Conservation (phyloP, 2,888 invertebrate species). For the Hyles lineata region DNA sequence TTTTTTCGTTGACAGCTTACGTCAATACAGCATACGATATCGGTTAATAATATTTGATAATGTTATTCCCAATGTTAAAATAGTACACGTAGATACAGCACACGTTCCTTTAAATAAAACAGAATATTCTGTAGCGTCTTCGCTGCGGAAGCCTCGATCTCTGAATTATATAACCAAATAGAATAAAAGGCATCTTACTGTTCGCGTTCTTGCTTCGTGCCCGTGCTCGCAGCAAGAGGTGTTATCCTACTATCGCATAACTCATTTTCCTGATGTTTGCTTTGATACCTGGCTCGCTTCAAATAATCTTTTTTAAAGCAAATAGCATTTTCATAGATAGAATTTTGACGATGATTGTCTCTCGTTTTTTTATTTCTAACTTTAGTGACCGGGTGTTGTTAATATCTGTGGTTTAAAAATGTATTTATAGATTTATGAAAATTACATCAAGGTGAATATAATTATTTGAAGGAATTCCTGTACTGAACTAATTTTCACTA, state of each 20-base stretch:
- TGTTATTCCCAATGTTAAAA: no score
- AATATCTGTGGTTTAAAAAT: no score
- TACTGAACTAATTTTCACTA: no score
- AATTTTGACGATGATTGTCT: no score
- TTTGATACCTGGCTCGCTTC: background rate
- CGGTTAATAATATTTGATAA: no score
- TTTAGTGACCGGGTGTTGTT: no score
- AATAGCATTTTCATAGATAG: background rate
- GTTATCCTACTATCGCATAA: background rate
- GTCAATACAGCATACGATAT: no score
- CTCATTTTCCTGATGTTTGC: background rate
- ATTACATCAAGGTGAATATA: no score
- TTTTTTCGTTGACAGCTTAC: no score
- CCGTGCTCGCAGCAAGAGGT: background rate
- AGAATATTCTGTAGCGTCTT: background rate
- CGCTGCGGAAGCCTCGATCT: background rate
- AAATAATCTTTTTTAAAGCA: background rate
- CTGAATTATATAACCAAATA: background rate
- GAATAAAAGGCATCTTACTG: background rate
- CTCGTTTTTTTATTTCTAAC: no score
- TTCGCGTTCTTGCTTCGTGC: background rate
- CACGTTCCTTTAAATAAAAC: background rate
- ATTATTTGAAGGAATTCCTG: no score
- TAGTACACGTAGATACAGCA: background rate
- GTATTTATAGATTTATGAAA: no score